Evolutionary conservation across 2,888 invertebrate species (phyloP).

Genomic region (Erynnis tages): DNA sequence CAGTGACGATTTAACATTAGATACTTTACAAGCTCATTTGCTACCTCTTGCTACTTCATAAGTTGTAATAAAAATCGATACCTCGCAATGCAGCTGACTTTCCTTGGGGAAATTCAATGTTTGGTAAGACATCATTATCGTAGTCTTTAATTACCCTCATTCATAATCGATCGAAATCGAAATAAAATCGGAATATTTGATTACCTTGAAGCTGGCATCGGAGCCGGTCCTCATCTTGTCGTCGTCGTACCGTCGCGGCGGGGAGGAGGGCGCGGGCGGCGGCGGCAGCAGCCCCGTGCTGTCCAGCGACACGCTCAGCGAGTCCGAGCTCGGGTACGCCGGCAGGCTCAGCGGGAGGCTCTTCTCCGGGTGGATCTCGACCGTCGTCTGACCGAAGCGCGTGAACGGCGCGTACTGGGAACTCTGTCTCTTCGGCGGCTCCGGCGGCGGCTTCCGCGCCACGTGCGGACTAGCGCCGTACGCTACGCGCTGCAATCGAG

Average conservation of each 20-base stretch:
- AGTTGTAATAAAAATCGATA: no score
- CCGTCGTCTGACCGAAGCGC: constrained; percentile 81
- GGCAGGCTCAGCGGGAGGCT: constrained; percentile 83
- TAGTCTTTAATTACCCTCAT: no score
- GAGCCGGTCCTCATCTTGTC: constrained; percentile 85
- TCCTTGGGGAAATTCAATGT: no score
- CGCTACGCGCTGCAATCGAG: constrained; percentile 75
- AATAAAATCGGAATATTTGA: constrained; percentile 13
- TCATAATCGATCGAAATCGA: no score
- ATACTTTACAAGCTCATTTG: no score
- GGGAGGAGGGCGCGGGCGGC: constrained; percentile 84
- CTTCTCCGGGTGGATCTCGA: constrained; percentile 81
- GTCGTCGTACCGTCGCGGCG: constrained; percentile 76
- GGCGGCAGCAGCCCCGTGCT: constrained; percentile 84
- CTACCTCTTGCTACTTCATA: no score
- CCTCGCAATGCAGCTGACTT: no score
- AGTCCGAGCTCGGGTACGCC: constrained; percentile 84
- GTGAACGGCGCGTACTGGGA: constrained; percentile 76
- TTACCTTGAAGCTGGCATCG: constrained; percentile 91
- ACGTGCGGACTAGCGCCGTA: constrained; percentile 87
- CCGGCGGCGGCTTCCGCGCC: constrained; percentile 89
- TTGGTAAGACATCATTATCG: no score
- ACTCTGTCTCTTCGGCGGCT: constrained; percentile 89
- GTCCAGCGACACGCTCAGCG: constrained; percentile 83
- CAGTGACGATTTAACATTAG: no score